Evolutionary conservation across 2,797 vertebrate species (phyloP).

Genomic region (Acipenser ruthenus): DNA sequence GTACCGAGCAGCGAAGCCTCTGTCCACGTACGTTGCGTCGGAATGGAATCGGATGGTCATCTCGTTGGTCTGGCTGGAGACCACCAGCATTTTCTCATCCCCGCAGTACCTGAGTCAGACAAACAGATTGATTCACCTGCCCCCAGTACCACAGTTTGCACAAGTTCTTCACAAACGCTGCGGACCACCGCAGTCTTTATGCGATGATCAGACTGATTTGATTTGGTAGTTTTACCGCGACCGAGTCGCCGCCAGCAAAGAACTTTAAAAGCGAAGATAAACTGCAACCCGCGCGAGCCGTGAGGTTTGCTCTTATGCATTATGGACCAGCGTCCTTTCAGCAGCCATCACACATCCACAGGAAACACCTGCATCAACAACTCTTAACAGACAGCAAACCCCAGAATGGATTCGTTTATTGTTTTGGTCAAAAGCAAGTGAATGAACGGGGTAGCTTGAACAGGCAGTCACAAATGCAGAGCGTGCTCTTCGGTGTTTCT

Average conservation of each 20-base stretch:
- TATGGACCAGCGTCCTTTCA: too few relatives aligned
- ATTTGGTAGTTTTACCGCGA: too few relatives aligned
- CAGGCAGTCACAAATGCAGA: neutral
- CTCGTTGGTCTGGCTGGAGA: conserved; percentile 52
- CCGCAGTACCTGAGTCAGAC: conserved; percentile 70
- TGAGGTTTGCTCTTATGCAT: too few relatives aligned
- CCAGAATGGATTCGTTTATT: neutral
- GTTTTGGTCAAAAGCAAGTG: too few relatives aligned
- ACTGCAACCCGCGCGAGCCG: too few relatives aligned
- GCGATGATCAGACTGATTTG: too few relatives aligned
- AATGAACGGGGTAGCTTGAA: too few relatives aligned
- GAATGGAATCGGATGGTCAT: conserved; percentile 68
- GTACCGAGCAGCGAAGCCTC: conserved; percentile 69
- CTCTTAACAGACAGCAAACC: neutral
- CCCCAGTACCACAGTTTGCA: neutral
- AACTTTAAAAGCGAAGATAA: too few relatives aligned
- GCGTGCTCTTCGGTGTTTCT: neutral
- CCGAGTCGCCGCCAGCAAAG: too few relatives aligned
- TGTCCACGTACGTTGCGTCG: conserved; percentile 73
- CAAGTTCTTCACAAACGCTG: neutral
- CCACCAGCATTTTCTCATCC: conserved; percentile 44
- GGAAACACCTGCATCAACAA: too few relatives aligned
- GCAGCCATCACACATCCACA: too few relatives aligned
- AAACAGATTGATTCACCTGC: conserved; percentile 2
- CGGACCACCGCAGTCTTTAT: too few relatives aligned